Evolutionary conservation across 2,113 vertebrate species (phyloP).

Genomic region (Lagenorhynchus albirostris): DNA sequence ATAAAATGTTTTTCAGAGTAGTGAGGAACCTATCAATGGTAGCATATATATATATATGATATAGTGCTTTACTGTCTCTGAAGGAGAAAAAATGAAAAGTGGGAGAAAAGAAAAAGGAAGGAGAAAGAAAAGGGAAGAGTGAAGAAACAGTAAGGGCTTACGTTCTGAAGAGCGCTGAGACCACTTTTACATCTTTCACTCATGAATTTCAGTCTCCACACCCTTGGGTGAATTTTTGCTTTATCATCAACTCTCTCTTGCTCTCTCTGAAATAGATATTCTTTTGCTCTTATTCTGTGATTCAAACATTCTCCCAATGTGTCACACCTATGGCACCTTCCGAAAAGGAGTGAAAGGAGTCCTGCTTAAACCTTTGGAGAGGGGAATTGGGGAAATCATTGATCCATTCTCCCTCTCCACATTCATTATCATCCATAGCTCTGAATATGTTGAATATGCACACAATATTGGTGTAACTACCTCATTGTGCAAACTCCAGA

Average conservation of each 20-base stretch:
- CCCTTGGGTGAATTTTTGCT: background rate
- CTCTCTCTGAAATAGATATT: background rate
- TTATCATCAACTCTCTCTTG: background rate
- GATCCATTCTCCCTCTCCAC: too few species aligned
- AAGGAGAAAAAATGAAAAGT: background rate
- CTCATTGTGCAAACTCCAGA: background rate
- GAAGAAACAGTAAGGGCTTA: background rate
- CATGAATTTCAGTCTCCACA: background rate
- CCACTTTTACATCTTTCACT: background rate
- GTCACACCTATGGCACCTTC: background rate
- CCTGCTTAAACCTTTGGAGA: background rate
- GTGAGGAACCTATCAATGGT: background rate
- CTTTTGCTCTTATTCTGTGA: background rate
- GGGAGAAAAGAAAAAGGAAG: background rate
- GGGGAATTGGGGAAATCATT: background rate
- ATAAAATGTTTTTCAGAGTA: background rate
- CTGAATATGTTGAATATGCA: background rate
- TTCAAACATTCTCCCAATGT: background rate
- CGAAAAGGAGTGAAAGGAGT: background rate
- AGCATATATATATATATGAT: background rate
- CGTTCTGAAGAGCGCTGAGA: background rate
- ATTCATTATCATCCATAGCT: background rate
- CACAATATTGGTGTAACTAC: background rate
- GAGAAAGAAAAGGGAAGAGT: background rate
- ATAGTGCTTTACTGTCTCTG: background rate